Evolutionary conservation across 2,797 vertebrate genomes (phyloP).

Genomic region (Spheniscus humboldti): DNA sequence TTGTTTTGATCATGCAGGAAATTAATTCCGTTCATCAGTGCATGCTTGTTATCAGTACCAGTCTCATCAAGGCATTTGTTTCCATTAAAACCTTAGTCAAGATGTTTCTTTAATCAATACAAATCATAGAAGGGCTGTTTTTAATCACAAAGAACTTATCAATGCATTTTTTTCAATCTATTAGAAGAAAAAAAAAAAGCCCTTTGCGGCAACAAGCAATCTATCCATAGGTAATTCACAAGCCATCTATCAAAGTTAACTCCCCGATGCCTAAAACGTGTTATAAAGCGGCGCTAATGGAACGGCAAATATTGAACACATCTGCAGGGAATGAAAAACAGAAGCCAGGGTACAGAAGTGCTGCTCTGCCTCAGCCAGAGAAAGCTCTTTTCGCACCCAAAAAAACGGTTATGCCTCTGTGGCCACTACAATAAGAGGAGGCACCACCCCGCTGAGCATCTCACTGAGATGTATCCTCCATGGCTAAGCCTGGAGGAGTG

Average conservation of each 20-base stretch:
- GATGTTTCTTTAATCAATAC: conserved; percentile 26
- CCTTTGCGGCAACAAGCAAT: background rate
- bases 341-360: background rate
- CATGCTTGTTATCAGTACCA: background rate
- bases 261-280: background rate
- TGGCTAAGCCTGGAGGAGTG: background rate
- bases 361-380: background rate
- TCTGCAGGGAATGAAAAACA: background rate
- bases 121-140: background rate
- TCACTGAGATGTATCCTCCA: rapidly evolving
- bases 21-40: background rate
- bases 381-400: background rate
- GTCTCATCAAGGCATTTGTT: conserved; percentile 27
- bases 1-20: background rate
- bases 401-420: no score
- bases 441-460: background rate
- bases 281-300: rapidly evolving
- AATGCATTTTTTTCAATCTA: background rate
- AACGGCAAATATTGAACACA: background rate
- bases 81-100: background rate
- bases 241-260: background rate
- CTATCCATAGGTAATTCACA: background rate
- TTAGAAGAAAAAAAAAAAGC: background rate
- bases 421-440: background rate
- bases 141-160: background rate